Conservation (phyloP, 2,888 invertebrate genomes). For the Nomada fabriciana region DNA sequence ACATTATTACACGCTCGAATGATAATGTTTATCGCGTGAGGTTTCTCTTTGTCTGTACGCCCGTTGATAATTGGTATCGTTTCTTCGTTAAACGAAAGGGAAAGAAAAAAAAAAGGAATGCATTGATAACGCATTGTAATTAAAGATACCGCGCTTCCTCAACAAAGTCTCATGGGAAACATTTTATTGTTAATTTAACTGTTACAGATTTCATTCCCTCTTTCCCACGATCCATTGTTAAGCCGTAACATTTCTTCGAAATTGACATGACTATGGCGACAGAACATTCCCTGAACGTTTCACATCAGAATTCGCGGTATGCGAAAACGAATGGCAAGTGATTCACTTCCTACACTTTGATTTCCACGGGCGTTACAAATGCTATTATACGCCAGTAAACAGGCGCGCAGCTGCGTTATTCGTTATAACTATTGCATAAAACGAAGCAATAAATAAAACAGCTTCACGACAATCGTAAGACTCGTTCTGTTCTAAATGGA, state of each 20-base stretch:
- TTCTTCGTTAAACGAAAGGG: too few relatives aligned
- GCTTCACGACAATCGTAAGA: neutral
- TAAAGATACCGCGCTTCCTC: conserved; percentile 11
- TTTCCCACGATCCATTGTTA: conserved; percentile 32
- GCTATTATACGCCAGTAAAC: neutral
- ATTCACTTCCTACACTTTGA: conserved; percentile 45
- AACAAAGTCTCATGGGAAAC: neutral
- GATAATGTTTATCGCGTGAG: too few relatives aligned
- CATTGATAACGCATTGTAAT: neutral
- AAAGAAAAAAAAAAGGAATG: neutral
- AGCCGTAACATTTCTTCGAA: conserved; percentile 37
- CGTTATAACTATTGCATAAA: neutral
- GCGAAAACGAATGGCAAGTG: conserved; percentile 48
- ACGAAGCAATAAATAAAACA: neutral
- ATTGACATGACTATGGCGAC: conserved; percentile 23
- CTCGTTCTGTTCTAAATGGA: neutral
- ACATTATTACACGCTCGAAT: too few relatives aligned
- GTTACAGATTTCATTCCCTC: conserved; percentile 12
- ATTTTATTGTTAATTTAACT: conserved; percentile 4
- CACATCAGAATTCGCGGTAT: conserved; percentile 54
- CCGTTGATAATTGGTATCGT: neutral
- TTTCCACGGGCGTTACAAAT: neutral
- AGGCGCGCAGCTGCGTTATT: neutral
- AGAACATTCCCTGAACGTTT: conserved; percentile 36
- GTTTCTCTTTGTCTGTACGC: neutral